phyloP scores from a whole-genome alignment of 37 sponge, comb jelly and placozoan species.

The Diacarnus erythraeanus region DNA sequence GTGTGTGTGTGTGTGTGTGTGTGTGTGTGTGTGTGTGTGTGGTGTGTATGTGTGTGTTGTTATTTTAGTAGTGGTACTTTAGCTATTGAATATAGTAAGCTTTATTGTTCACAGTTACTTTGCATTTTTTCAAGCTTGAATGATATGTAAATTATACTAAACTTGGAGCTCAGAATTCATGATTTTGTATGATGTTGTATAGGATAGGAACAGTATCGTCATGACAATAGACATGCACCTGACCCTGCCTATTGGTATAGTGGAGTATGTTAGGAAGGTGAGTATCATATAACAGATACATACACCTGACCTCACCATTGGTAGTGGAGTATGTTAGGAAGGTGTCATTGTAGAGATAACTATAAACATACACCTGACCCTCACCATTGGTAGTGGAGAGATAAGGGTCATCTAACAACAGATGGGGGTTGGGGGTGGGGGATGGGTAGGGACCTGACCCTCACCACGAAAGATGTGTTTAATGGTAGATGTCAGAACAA shows the following conservation, averaged over 20 bases:
- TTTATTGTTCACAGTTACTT: background rate
- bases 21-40: background rate
- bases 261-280: slow-evolving; percentile 59
- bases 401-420: too few species aligned
- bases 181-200: background rate
- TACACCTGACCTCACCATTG: background rate
- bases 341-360: background rate
- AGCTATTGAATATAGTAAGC: background rate
- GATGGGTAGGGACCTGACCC: too few species aligned
- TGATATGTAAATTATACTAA: too few species aligned
- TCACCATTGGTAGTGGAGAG: too few species aligned
- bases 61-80: background rate
- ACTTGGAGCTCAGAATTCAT: background rate
- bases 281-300: background rate
- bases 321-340: background rate
- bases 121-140: background rate
- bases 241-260: slow-evolving; percentile 60
- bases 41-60: background rate
- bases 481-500: too few species aligned
- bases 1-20: too few species aligned
- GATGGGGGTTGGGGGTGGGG: too few species aligned
- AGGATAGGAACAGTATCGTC: slow-evolving; percentile 67
- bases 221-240: slow-evolving; percentile 80
- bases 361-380: slow-evolving; percentile 9
- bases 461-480: too few species aligned